Percentiles rank a stretch among this genome's conserved stretches.
Evolutionary conservation across 2,797 vertebrate genomes (phyloP).

Genomic region (Craterocephalus amniculus): DNA sequence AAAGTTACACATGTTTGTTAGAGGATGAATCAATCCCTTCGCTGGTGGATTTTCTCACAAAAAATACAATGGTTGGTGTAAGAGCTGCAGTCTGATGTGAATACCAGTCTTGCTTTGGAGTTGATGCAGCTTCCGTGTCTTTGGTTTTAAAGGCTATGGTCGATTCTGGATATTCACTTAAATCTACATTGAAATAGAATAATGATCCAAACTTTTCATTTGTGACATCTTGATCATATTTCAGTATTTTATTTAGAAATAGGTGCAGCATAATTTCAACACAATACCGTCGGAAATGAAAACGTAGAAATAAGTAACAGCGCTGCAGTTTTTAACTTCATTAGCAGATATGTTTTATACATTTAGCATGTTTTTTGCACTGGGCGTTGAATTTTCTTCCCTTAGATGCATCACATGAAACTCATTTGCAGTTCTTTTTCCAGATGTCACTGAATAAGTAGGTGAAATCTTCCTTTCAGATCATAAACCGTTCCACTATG

Average conservation of each 20-base stretch:
- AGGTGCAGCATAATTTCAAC: background rate
- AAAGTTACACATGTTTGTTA: constrained; percentile 9
- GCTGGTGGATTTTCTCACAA: constrained; percentile 29
- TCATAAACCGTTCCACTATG: background rate
- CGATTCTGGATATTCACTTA: background rate
- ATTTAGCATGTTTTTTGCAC: background rate
- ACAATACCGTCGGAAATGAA: no score
- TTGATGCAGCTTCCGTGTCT: constrained; percentile 32
- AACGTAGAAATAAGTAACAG: no score
- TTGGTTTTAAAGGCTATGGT: constrained; percentile 8
- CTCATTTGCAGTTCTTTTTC: background rate
- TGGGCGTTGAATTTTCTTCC: background rate
- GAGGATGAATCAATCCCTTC: constrained; percentile 44
- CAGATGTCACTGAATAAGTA: background rate
- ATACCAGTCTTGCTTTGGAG: constrained; percentile 12
- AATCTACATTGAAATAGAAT: background rate
- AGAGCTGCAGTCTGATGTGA: constrained; percentile 28
- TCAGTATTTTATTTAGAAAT: background rate
- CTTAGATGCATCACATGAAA: constrained; percentile 8
- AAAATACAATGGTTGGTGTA: background rate
- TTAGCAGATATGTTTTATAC: background rate
- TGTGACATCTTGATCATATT: background rate
- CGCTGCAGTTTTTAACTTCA: background rate
- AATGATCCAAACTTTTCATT: background rate
- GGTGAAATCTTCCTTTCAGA: background rate